phyloP scores from a whole-genome alignment of 23 tunicate genomes.

The Trididemnum miniatum region DNA sequence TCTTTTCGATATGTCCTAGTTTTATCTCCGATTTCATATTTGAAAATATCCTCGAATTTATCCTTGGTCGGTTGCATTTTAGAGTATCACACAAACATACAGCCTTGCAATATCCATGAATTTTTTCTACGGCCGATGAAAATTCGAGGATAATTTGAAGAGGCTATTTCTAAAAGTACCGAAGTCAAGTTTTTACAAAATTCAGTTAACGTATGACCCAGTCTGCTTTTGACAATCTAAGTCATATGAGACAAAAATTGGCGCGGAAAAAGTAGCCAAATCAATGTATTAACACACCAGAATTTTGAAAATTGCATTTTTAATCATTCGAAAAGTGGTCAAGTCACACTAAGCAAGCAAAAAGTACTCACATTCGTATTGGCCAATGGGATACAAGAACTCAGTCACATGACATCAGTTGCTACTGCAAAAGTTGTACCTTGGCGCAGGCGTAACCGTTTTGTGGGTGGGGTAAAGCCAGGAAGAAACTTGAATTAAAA shows the following conservation, averaged over 20 bases:
- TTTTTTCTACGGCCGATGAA: too few relatives aligned
- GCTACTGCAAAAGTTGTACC: too few relatives aligned
- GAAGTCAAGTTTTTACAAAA: not conserved
- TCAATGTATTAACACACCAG: not conserved
- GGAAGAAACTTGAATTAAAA: too few relatives aligned
- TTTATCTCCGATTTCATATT: too few relatives aligned
- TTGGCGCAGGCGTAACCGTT: too few relatives aligned
- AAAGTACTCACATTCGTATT: not conserved
- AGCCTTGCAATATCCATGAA: too few relatives aligned
- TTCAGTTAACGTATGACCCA: not conserved
- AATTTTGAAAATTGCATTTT: not conserved
- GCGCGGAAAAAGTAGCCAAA: not conserved
- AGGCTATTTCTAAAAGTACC: not conserved
- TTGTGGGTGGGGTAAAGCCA: too few relatives aligned
- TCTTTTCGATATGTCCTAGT: too few relatives aligned
- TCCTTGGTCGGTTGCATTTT: too few relatives aligned
- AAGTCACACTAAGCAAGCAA: not conserved
- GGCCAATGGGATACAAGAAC: not conserved
- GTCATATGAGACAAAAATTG: not conserved
- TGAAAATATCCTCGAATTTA: too few relatives aligned
- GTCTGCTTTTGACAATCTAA: not conserved
- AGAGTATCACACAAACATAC: too few relatives aligned
- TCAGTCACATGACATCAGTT: not conserved
- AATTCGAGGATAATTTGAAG: too few relatives aligned
- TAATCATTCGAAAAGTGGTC: not conserved